Evolutionary conservation across 1,140 invertebrate species (phyloP).

Genomic region (Penaeus chinensis): DNA sequence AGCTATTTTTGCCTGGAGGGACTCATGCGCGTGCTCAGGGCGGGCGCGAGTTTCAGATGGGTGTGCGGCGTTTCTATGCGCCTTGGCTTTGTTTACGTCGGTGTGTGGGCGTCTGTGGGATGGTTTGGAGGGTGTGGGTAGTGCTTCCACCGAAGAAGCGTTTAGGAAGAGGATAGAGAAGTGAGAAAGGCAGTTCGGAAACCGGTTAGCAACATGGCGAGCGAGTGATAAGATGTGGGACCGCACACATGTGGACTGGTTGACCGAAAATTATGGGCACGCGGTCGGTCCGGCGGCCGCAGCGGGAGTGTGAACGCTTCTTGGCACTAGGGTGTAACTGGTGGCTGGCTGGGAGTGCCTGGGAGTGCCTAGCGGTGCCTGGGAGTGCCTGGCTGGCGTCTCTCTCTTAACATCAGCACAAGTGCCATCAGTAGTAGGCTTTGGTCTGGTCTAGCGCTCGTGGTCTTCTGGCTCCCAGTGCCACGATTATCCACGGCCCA

Average conservation of each 20-base stretch:
- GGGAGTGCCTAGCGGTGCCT: background rate
- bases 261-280: conserved; percentile 14
- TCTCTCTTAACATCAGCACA: conserved; percentile 3
- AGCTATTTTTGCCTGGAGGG: conserved; percentile 44
- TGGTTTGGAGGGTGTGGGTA: background rate
- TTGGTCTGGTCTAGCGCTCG: too few relatives aligned
- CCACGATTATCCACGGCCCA: too few relatives aligned
- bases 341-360: conserved; percentile 18
- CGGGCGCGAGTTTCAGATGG: background rate
- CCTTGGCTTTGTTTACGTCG: conserved; percentile 4
- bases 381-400: conserved; percentile 29
- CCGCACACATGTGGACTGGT: background rate
- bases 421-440: background rate
- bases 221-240: too few relatives aligned
- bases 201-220: too few relatives aligned
- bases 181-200: too few relatives aligned
- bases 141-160: too few relatives aligned
- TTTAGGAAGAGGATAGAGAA: too few relatives aligned
- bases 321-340: conserved; percentile 43
- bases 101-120: background rate
- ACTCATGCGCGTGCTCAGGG: conserved; percentile 16
- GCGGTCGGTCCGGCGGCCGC: conserved; percentile 4
- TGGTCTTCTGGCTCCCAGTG: too few relatives aligned
- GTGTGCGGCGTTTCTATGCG: background rate
- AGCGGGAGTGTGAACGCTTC: conserved; percentile 30